A percentile compares a stretch with the other conserved stretches of the same genome.
Evolutionary conservation across 2,888 invertebrate genomes (phyloP).

Genomic region (Lathronympha strigana): DNA sequence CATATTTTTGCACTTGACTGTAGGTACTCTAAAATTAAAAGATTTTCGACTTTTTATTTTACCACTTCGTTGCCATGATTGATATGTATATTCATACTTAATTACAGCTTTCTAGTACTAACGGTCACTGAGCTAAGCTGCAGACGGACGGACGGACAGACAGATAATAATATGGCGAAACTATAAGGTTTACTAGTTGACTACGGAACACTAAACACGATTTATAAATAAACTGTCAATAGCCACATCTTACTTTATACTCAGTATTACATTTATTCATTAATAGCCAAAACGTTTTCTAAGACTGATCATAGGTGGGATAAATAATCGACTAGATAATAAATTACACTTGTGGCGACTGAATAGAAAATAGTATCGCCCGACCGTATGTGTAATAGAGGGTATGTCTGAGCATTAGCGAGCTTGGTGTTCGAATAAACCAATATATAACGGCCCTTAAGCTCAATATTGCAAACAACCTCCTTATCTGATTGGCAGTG

Average conservation of each 20-base stretch:
- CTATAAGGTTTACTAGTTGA: background rate
- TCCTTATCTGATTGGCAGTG: no score
- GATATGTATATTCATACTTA: no score
- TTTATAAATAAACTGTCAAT: background rate
- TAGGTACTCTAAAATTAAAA: no score
- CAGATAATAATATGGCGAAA: no score
- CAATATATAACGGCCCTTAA: background rate
- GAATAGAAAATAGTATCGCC: background rate
- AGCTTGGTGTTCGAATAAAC: background rate
- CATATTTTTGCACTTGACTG: no score
- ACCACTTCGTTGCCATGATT: no score
- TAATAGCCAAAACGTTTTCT: conserved; percentile 9
- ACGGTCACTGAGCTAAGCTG: no score
- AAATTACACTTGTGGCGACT: conserved; percentile 17
- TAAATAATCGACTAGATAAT: conserved; percentile 23
- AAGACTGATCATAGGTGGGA: conserved; percentile 24
- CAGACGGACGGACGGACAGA: no score
- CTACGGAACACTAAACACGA: no score
- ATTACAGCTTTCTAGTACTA: no score
- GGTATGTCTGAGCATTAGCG: background rate
- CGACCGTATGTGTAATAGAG: background rate
- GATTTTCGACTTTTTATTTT: no score
- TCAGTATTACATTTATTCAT: conserved; percentile 2
- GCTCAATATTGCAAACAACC: no score
- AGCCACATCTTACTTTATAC: background rate